Conservation (phyloP, 2,113 vertebrate species). For the Nothobranchius furzeri region DNA sequence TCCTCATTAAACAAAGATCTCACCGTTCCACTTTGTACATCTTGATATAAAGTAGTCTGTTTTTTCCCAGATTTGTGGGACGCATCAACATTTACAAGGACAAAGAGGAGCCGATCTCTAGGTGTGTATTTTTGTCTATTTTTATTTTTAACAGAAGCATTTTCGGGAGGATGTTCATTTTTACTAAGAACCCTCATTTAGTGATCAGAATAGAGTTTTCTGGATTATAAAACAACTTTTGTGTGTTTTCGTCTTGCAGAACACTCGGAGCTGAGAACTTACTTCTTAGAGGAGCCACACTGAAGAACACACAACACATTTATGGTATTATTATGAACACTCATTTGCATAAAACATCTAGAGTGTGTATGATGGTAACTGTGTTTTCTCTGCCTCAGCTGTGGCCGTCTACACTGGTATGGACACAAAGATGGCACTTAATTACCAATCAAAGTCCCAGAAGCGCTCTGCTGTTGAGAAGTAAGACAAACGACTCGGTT, state of each 20-base stretch:
- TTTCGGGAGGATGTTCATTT: not conserved
- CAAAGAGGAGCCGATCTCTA: constrained; percentile 87
- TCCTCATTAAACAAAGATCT: constrained; percentile 7
- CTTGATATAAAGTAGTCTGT: constrained; percentile 25
- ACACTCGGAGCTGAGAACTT: constrained; percentile 94
- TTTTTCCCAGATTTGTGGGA: constrained; percentile 89
- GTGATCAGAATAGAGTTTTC: not conserved
- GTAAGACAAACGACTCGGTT: constrained; percentile 74
- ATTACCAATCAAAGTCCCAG: constrained; percentile 98
- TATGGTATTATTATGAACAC: constrained; percentile 82
- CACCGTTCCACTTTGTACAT: not conserved
- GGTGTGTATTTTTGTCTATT: constrained; percentile 70
- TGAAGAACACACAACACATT: constrained; percentile 95
- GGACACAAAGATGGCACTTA: constrained; percentile 99
- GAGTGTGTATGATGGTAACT: constrained; percentile 13
- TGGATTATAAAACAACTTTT: too few relatives aligned
- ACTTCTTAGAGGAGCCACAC: constrained; percentile 94
- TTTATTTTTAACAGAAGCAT: not conserved
- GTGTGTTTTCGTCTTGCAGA: constrained; percentile 68
- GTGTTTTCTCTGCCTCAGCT: constrained; percentile 75
- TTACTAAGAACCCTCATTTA: not conserved
- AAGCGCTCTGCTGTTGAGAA: constrained; percentile 98
- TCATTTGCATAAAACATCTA: not conserved
- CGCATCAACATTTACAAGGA: constrained; percentile 95
- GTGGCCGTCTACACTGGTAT: constrained; percentile 98